Base-by-base conservation (phyloP, 2,113 vertebrate species). In the Spermophilus dauricus region DNA sequence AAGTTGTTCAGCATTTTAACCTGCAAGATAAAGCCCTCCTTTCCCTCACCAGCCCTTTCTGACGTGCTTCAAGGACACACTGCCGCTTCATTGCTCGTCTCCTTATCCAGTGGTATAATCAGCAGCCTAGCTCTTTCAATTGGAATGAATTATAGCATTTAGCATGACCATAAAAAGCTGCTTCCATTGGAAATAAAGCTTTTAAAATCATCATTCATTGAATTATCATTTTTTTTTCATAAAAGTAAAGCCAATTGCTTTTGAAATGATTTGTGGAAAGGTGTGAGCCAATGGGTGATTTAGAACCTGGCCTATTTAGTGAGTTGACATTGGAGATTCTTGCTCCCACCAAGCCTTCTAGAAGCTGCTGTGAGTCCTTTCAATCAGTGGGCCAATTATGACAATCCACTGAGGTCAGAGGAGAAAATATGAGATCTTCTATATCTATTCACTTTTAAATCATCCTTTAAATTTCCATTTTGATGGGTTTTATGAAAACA, bases 121-220 rank as follows among this genome's bases (percentile, higher is more conserved):
- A 86, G 73, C 34, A 98, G 91, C 86, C 92, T 96, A 94, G 72
- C 87, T 97, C 95, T 98, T 98, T 96, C 69, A 80, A 95, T 98
- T 96, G 84, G 92, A 92, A 96, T 97, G 89, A 98, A 98, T 97
- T 98, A 98, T 32, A 97, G 94, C 82, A 86, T 95, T 95, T 96
- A 97, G 95, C 86, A 94, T 97, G 96, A 96, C 78, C 97, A 97
- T 97, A 0, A 56, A 97, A 98, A 2, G 20, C 67, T 98, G 80
- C 78, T 96, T 98, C 63, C 93, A 72, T 95, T 98, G 86, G 96
- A 98, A 98, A 98, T 98, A 98, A 99, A 98, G 80, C 98, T 63
- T 97, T 96, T 98, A 98, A 97, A 96, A 97, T 97, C 67, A 82
- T n/a, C 61, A 75, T 30, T 86, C 22, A 32, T 7, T 77, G 87